A percentile compares a stretch with the other conserved stretches of the same genome.
Conservation (phyloP, 2,888 invertebrate genomes). For the Himalopsyche anomala region DNA sequence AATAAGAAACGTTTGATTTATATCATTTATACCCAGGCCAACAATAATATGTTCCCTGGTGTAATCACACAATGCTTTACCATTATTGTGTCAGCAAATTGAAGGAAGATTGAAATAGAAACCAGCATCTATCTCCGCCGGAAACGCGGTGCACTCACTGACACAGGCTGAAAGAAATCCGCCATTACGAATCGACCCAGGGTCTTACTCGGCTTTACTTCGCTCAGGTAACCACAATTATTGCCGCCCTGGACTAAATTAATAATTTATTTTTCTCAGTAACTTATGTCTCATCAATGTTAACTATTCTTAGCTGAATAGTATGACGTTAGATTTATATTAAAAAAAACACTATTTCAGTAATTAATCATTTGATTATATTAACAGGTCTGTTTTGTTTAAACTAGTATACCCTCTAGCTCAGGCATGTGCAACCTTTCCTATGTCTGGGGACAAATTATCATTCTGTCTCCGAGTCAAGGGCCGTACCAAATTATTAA, state of each 20-base stretch:
- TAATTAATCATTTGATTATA: no score
- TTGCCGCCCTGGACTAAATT: not conserved
- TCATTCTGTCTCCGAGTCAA: no score
- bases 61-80: slow-evolving; percentile 57
- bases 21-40: slow-evolving; percentile 48
- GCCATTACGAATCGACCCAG: slow-evolving; percentile 50
- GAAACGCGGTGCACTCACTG: slow-evolving; percentile 41
- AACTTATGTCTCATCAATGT: no score
- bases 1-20: slow-evolving; percentile 60
- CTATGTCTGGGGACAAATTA: no score
- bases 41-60: slow-evolving; percentile 58
- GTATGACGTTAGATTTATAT: no score
- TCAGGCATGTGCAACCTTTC: no score
- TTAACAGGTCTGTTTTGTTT: no score
- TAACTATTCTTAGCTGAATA: no score
- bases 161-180: slow-evolving; percentile 49
- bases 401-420: no score
- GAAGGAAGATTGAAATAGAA: slow-evolving; percentile 63
- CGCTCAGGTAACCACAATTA: not conserved
- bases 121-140: slow-evolving; percentile 49
- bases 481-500: no score
- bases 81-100: slow-evolving; percentile 62
- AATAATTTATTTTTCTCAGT: no score
- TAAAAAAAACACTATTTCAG: no score
- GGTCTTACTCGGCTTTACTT: not conserved